These are phyloP conservation scores for Heteronetta atricapilla DNA, from an alignment of 2,113 vertebrate species.

Conservation along the genomic window DNA sequence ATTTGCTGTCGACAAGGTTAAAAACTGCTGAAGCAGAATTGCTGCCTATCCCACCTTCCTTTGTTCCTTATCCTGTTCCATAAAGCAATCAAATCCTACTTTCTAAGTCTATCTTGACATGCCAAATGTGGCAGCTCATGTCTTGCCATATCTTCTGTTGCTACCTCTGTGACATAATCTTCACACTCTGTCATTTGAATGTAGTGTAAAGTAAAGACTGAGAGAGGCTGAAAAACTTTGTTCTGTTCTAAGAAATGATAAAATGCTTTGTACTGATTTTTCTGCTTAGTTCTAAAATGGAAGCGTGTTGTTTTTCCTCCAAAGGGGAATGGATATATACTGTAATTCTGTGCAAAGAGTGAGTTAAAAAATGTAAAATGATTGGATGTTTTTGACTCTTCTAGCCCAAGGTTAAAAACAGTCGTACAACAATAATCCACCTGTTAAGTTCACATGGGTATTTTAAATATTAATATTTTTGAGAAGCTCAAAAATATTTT, in stretches of 20 bases:
- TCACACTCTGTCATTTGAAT: background rate
- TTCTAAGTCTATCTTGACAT: background rate
- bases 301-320: background rate
- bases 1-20: background rate
- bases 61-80: background rate
- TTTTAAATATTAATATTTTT: background rate
- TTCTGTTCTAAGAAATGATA: background rate
- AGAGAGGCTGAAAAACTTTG: background rate
- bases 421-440: background rate
- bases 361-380: background rate
- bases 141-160: background rate
- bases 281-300: background rate
- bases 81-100: background rate
- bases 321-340: fast-evolving
- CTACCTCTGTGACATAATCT: background rate
- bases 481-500: background rate
- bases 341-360: background rate
- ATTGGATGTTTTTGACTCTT: background rate
- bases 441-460: background rate
- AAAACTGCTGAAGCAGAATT: background rate
- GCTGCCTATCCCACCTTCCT: background rate
- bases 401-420: background rate
- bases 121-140: background rate
- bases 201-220: background rate
- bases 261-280: background rate